These are phyloP conservation scores for Zoanthus gigantus DNA, from an alignment of 92 coral and sea anemone species.

Conservation along the genomic window DNA sequence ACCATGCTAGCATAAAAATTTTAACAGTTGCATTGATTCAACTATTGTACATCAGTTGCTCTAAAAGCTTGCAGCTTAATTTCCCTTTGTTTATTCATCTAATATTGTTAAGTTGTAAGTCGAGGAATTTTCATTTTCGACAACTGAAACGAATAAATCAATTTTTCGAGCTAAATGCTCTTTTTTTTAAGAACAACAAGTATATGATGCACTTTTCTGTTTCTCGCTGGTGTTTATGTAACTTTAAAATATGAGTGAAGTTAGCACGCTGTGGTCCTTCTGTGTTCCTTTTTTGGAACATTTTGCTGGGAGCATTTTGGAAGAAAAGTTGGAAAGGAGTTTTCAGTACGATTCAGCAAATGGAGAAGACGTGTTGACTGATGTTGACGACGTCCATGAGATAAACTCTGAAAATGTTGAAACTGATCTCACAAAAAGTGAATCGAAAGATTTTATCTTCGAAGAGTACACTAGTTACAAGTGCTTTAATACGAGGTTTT, in stretches of 20 bases:
- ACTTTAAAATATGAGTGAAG: background rate
- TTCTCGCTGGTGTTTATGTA: too few relatives aligned
- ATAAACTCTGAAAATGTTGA: background rate
- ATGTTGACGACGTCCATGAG: background rate
- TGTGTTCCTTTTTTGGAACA: background rate
- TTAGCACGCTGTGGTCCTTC: background rate
- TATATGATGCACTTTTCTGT: too few relatives aligned
- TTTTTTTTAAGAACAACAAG: too few relatives aligned
- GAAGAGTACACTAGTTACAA: background rate
- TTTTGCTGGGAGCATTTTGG: conserved; percentile 5
- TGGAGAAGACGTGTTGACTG: background rate
- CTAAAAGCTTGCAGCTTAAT: background rate
- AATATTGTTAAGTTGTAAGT: too few relatives aligned
- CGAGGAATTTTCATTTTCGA: too few relatives aligned
- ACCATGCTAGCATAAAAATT: too few relatives aligned
- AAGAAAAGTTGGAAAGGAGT: conserved; percentile 1
- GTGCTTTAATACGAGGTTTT: background rate
- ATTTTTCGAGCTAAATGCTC: too few relatives aligned
- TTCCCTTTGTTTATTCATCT: too few relatives aligned
- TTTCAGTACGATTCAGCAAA: background rate
- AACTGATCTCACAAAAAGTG: background rate
- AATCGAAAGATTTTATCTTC: background rate
- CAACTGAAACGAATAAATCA: too few relatives aligned
- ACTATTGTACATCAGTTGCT: too few relatives aligned
- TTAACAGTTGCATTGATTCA: too few relatives aligned